These are phyloP conservation scores for Petroica traversi DNA, from an alignment of 2,113 vertebrate species.

Conservation along the genomic window DNA sequence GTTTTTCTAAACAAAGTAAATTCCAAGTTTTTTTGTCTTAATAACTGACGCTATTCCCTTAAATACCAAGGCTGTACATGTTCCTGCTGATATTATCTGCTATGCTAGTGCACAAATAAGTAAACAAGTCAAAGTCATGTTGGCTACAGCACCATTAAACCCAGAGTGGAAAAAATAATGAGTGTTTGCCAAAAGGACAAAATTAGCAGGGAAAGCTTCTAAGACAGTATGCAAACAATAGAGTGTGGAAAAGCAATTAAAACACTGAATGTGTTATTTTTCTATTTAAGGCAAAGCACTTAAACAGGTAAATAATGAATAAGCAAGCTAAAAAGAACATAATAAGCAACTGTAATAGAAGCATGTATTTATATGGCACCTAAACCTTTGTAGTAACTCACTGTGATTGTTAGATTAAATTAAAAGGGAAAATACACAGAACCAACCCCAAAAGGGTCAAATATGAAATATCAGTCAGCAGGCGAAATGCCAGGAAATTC, in stretches of 20 bases:
- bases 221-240: constrained; percentile 63
- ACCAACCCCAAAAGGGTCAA: constrained; percentile 4
- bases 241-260: constrained; percentile 72
- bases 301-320: constrained; percentile 43
- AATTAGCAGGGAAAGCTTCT: constrained; percentile 58
- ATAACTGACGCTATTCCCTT: constrained; percentile 18
- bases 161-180: constrained; percentile 65
- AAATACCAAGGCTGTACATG: constrained; percentile 43
- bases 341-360: constrained; percentile 10
- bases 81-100: constrained; percentile 63
- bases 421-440: constrained; percentile 52
- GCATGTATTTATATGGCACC: neutral
- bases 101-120: constrained; percentile 60
- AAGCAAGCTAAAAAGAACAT: constrained; percentile 5
- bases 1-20: neutral
- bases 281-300: constrained; percentile 45
- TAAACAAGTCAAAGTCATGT: constrained; percentile 64
- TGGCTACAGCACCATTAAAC: constrained; percentile 43
- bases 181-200: constrained; percentile 66
- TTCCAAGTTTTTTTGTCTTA: neutral
- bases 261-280: constrained; percentile 58
- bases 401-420: constrained; percentile 27
- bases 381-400: neutral
- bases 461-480: constrained; percentile 43
- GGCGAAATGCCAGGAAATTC: constrained; percentile 44